These are phyloP conservation scores for Plumapathes pennacea DNA, from an alignment of 92 coral and sea anemone genomes.

Conservation along the genomic window DNA sequence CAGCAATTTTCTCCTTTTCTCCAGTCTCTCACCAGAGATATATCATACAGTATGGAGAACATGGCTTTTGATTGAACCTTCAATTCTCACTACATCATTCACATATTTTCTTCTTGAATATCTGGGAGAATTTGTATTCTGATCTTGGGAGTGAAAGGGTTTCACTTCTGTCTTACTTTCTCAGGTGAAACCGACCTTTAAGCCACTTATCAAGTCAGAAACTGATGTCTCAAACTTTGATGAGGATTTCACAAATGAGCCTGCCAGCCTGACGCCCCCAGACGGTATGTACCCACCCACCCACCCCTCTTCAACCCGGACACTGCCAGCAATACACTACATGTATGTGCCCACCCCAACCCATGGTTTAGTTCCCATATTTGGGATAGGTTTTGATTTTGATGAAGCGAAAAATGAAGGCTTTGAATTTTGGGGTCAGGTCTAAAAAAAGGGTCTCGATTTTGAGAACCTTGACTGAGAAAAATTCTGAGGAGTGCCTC, in stretches of 20 bases:
- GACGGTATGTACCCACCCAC: conserved; percentile 53
- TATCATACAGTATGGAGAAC: too few relatives aligned
- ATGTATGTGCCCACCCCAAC: too few relatives aligned
- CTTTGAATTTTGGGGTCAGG: background rate
- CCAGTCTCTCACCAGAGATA: too few relatives aligned
- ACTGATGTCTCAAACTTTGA: conserved; percentile 94
- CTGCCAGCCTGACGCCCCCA: conserved; percentile 84
- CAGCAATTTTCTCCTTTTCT: too few relatives aligned
- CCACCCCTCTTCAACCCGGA: background rate
- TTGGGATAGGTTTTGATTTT: background rate
- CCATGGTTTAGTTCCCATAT: background rate
- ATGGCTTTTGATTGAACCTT: too few relatives aligned
- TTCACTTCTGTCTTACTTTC: background rate
- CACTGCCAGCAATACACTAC: background rate
- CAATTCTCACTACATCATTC: too few relatives aligned
- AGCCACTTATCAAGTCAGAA: conserved; percentile 80
- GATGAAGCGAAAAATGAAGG: background rate
- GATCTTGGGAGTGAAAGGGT: too few relatives aligned
- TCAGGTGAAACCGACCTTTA: conserved; percentile 90
- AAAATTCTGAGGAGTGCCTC: too few relatives aligned
- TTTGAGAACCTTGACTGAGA: too few relatives aligned
- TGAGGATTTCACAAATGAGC: conserved; percentile 89
- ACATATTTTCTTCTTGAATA: too few relatives aligned
- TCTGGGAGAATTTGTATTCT: too few relatives aligned
- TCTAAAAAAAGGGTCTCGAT: too few relatives aligned